Evolutionary conservation across 2,888 invertebrate genomes (phyloP), one percentile per base, ranked within the genome.

Genomic region (Hololepta plana): DNA sequence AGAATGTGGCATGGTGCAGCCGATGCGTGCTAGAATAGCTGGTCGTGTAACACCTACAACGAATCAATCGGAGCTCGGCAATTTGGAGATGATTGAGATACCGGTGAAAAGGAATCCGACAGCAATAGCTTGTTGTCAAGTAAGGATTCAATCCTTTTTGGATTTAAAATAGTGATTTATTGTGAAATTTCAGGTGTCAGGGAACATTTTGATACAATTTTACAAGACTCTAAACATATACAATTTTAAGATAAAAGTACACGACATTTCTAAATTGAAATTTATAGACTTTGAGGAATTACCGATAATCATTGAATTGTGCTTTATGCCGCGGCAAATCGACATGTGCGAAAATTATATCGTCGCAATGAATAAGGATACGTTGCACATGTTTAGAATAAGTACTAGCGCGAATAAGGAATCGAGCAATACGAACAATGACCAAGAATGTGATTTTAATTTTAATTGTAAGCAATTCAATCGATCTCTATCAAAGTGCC

Each of bases 1-100:
- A 2, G 52, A 55, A 34, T 55, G 52, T 36, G 53, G 52, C 23
- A 59, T 51, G 46, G 59, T 52, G 19, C 63, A 63, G 29, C 60
- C 66, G 1, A 67, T 72, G 62, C 54, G 71, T 30, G 73, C 72
- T 10, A 55, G 79, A 27, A 76, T 79, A 30, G 77, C 79, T 3
- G 77, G 76, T 2, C 57, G 72, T 40, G 75, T 75, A 1, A 77
- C 76, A 7, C 76, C 76, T 1, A 73, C 72, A 25, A 62, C 65
- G 6, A 66, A 66, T 35, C 59, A 71, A 31, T 60, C 66, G 1
- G 62, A 67, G 37, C 60, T 68, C 30, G 54, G 55, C 11, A 62
- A 58, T 35, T 56, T 73, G 26, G 75, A 79, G 50, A 74, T 79
- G 58, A 74, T 80, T 33, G 79, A 79, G 46, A 52, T 80, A 23